Conservation (phyloP, 2,113 vertebrate species). For the Sinosuthora webbiana region DNA sequence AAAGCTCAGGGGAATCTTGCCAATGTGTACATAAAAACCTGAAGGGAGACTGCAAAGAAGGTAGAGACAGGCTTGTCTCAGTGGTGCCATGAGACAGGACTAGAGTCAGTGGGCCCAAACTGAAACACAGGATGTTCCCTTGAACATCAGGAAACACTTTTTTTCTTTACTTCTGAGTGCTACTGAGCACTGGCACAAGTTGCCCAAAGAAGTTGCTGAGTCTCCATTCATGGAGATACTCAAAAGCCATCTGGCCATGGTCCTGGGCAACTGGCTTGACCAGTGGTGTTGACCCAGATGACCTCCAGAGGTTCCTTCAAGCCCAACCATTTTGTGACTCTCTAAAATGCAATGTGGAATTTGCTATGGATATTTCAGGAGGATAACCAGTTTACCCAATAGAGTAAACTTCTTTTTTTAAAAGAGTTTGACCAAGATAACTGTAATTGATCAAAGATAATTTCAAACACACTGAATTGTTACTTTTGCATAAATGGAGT, state of each 20-base stretch:
- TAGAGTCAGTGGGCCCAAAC: neutral
- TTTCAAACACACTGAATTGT: neutral
- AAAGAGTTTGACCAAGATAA: neutral
- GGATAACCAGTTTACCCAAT: neutral
- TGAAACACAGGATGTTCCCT: neutral
- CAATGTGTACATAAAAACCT: neutral
- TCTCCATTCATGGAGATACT: neutral
- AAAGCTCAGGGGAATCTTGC: neutral
- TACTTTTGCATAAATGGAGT: neutral
- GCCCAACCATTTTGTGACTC: neutral
- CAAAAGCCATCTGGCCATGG: neutral
- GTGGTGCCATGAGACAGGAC: neutral
- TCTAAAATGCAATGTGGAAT: neutral
- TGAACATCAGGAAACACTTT: neutral
- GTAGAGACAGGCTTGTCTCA: neutral
- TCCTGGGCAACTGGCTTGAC: neutral
- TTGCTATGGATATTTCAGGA: neutral
- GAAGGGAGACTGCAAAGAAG: neutral
- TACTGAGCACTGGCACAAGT: neutral
- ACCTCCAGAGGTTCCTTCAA: neutral
- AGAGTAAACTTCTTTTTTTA: neutral
- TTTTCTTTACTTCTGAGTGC: neutral
- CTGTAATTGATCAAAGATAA: neutral
- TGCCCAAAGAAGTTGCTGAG: neutral
- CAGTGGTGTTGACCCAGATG: neutral